phyloP scores from a whole-genome alignment of 2,888 invertebrate genomes.

The Lordiphosa fenestrarum region DNA sequence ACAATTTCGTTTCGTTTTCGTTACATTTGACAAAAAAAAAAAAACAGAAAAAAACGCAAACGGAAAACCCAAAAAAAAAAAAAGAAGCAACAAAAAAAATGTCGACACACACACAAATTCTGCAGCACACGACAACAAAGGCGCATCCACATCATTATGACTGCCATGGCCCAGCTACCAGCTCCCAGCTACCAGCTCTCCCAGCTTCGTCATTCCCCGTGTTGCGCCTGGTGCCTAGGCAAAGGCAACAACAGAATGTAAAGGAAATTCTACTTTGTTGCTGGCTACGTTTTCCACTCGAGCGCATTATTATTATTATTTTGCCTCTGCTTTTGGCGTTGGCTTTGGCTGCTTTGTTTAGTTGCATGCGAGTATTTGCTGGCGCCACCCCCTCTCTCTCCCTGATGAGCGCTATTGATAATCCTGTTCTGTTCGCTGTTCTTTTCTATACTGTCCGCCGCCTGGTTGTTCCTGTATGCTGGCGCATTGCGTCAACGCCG shows the following conservation, averaged over 20 bases:
- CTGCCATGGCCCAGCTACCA: conserved; percentile 32
- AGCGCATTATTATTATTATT: conserved; percentile 60
- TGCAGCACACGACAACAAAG: conserved; percentile 24
- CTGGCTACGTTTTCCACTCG: conserved; percentile 61
- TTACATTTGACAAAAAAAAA: conserved; percentile 8
- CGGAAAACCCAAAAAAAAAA: conserved; percentile 1
- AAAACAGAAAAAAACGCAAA: conserved; percentile 2
- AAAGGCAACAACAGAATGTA: conserved; percentile 18
- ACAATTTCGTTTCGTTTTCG: conserved; percentile 43
- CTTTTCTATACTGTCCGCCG: conserved; percentile 8
- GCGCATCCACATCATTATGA: conserved; percentile 51
- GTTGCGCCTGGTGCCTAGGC: conserved; percentile 2
- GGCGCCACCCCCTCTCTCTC: conserved; percentile 20
- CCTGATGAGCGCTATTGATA: conserved; percentile 61
- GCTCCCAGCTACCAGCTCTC: conserved; percentile 22
- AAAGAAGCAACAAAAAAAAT: conserved; percentile 14
- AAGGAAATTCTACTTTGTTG: conserved; percentile 48
- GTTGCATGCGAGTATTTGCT: conserved; percentile 25
- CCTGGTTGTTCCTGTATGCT: conserved; percentile 14
- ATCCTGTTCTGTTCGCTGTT: conserved; percentile 34
- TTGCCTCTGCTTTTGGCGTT: conserved; percentile 19
- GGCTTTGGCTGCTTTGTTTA: conserved; percentile 24
- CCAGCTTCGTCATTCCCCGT: conserved; percentile 3
- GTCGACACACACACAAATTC: conserved; percentile 42
- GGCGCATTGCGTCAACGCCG: conserved; percentile 39